Evolutionary conservation across 2,113 vertebrate species (phyloP).

Genomic region (Poicephalus gulielmi): DNA sequence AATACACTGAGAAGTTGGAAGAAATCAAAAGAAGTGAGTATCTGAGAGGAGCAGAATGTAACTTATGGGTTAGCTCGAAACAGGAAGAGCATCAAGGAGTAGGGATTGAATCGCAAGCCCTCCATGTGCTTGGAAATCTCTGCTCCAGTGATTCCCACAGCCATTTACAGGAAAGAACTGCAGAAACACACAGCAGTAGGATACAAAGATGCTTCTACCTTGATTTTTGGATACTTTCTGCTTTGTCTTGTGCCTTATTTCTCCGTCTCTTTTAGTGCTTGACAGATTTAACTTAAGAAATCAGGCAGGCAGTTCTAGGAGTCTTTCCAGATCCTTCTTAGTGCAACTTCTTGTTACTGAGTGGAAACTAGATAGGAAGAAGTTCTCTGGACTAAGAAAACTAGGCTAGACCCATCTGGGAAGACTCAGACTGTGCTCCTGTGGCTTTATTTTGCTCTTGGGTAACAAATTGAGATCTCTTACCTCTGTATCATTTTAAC

Average conservation of each 20-base stretch:
- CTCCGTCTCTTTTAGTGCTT: not conserved
- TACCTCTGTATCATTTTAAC: accelerated
- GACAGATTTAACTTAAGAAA: not conserved
- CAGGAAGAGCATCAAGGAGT: not conserved
- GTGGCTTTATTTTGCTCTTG: not conserved
- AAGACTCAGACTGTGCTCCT: not conserved
- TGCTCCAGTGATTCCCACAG: not conserved
- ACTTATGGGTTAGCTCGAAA: not conserved
- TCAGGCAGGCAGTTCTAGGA: not conserved
- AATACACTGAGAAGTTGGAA: conserved; percentile 90
- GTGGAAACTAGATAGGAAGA: not conserved
- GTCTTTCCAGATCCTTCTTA: not conserved
- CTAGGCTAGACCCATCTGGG: not conserved
- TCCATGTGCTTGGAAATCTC: not conserved
- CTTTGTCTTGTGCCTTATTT: not conserved
- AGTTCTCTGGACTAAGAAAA: not conserved
- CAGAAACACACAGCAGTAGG: not conserved
- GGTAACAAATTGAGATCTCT: not conserved
- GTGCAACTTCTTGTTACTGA: accelerated
- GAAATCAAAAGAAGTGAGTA: conserved; percentile 93
- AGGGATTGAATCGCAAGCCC: not conserved
- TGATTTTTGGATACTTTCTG: not conserved
- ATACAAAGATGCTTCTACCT: not conserved
- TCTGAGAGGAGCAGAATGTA: not conserved
- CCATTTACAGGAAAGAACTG: not conserved